Evolutionary conservation across 2,888 invertebrate species (phyloP), one percentile per base, ranked within the genome.

Genomic region (Andrena praecox): DNA sequence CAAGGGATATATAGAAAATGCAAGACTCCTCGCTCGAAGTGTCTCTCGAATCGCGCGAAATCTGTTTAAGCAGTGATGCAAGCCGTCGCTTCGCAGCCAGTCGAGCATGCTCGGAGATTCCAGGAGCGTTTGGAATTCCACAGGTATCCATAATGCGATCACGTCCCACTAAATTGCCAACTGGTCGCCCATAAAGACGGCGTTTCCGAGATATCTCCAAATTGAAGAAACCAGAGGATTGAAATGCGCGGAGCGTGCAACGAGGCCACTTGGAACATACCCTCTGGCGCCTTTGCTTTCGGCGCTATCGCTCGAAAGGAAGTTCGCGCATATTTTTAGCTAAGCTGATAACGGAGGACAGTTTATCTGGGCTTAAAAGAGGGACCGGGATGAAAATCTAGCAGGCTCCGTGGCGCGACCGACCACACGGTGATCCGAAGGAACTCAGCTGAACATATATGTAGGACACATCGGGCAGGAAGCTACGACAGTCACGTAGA

Each of bases 391-490:
- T 71, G 84, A 80, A 73, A 70, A 67, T 56, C 27, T 33, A 50
- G 54, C 71, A 64, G 42, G 50, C 50, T 64, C 63, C 42, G 69
- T 56, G 63, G 77, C 52, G 71, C 42, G 68, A 56, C 29, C 33
- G 31, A 63, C 60, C 29, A 63, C 52, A 33, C 59, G 29, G 42
- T 54, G 75, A 69, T 66, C 52, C 71, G 52, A 85, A 73, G 89
- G 84, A 82, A 85, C 84, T 84, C 72, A 62, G 74, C 48, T 70
- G 86, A 84, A 80, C 81, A 87, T 85, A 87, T 89, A 92, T 92
- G 89, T 92, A 86, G 91, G 91, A 91, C 91, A 91, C 85, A 83
- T 79, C 80, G 87, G 90, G 85, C 92, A 92, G 92, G 92, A 92
- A 92, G 89, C 90, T 80, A 87, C 77, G 84, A 81, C 85, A 80